Base-by-base conservation (phyloP, 2,113 vertebrate genomes). In the Rafetus swinhoei region DNA sequence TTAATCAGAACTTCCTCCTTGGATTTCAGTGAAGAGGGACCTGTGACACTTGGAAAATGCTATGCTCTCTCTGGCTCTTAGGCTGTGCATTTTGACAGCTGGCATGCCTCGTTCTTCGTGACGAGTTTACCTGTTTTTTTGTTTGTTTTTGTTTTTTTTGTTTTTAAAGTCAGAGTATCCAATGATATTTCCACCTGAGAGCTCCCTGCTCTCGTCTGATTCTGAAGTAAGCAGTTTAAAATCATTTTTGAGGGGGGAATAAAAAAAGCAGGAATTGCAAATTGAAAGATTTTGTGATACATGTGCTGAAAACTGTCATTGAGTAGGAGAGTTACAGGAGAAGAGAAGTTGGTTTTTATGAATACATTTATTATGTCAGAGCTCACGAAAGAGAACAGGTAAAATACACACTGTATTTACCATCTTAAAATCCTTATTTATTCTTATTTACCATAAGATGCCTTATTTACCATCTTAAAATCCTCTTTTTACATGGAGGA, bases 1-100 rank as follows among this genome's bases (percentile, higher is more conserved):
- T 92, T 97, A 93, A 97, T 95, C 72, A 94, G 93, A 95, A 82
- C 69, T 86, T 88, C 80, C 82, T 86, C 15, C 81, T 80, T 86
- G 79, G 74, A 76, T 86, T 53, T 45, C 39, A 91, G 91, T 90
- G 80, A 92, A 72, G 76, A 92, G 55, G 53, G 90, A 84, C 79
- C 88, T 81, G 56, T 84, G 84, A 84, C 85, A 90, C 85, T 65
- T 79, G 86, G 94, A 95, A 94, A 96, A 95, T 93, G 65, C 45
- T 95, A 69, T 59, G 92, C 45, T 89, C 93, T 92, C 45, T 89
- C 93, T 92, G 90, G 53, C 87, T 95, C 86, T 84, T 57, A 86
- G 29, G 12, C 25, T 90, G 81, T 90, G 52, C 72, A 45, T 91
- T 88, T 90, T 94, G 87, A 74, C 87, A 65, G 76, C 69, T 88